Percentiles rank a stretch among this genome's conserved stretches.
phyloP scores from a whole-genome alignment of 1,140 invertebrate genomes.

The Drosophila insularis region DNA sequence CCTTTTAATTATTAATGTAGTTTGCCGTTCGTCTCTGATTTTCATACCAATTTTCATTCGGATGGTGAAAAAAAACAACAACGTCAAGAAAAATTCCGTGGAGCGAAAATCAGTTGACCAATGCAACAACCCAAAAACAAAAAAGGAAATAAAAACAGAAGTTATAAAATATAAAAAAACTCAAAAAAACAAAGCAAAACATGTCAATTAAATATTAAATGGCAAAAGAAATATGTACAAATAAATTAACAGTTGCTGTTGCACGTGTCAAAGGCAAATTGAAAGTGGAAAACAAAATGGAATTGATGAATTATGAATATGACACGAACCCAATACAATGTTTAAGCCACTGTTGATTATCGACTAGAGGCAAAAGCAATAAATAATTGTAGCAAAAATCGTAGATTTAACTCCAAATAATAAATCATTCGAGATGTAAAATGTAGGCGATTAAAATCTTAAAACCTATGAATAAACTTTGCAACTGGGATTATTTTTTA shows the following conservation, averaged over 20 bases:
- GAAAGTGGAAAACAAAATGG: constrained; percentile 24
- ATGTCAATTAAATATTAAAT: constrained; percentile 54
- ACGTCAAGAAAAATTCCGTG: neutral
- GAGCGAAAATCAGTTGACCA: constrained; percentile 19
- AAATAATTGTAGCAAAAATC: neutral
- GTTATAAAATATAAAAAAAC: neutral
- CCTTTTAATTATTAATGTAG: constrained; percentile 70
- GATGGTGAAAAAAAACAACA: constrained; percentile 43
- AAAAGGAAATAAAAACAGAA: neutral
- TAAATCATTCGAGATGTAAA: neutral
- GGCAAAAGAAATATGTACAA: constrained; percentile 13
- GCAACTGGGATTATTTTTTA: neutral
- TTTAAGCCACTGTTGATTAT: constrained; percentile 2
- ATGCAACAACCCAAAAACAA: neutral
- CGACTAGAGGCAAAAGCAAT: neutral
- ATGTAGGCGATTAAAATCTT: neutral
- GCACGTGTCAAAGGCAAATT: constrained; percentile 33
- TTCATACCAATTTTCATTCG: constrained; percentile 44
- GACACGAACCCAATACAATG: neutral
- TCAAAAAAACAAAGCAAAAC: neutral
- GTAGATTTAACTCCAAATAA: neutral
- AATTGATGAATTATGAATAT: constrained; percentile 5
- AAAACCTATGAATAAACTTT: neutral
- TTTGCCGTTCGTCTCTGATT: constrained; percentile 62
- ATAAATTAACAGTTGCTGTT: constrained; percentile 5